Evolutionary conservation across 2,888 invertebrate genomes (phyloP).

Genomic region (Dasypogon diadema): DNA sequence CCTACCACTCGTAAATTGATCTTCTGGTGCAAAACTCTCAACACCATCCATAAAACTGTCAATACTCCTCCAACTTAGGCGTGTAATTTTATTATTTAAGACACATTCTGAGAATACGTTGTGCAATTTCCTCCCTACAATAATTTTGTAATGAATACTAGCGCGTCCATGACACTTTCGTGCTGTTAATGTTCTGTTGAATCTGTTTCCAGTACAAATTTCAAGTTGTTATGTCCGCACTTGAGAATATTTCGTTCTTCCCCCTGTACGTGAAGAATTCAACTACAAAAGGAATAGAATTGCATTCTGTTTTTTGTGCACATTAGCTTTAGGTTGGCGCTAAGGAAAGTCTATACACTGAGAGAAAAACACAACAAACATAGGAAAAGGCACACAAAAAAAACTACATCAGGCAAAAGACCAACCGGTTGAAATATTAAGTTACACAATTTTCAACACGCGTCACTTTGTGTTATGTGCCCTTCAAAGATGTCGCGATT

Average conservation of each 20-base stretch:
- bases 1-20: slow-evolving; percentile 26
- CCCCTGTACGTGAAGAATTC: background rate
- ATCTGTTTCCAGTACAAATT: background rate
- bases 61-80: background rate
- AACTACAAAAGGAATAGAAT: background rate
- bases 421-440: slow-evolving; percentile 42
- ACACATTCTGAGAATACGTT: slow-evolving; percentile 7
- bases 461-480: slow-evolving; percentile 47
- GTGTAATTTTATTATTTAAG: slow-evolving; percentile 36
- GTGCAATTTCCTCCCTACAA: slow-evolving; percentile 22
- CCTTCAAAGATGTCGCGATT: slow-evolving; percentile 47
- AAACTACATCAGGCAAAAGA: slow-evolving; percentile 2
- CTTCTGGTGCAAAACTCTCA: background rate
- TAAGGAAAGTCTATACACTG: background rate
- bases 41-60: slow-evolving; percentile 36
- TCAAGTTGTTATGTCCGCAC: background rate
- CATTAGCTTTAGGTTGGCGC: slow-evolving; percentile 7
- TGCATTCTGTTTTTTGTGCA: background rate
- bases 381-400: slow-evolving; percentile 5
- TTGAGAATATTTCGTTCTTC: background rate
- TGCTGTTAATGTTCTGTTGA: slow-evolving; percentile 42
- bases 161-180: slow-evolving; percentile 43
- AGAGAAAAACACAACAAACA: background rate
- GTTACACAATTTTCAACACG: slow-evolving; percentile 48
- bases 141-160: slow-evolving; percentile 47